These are phyloP conservation scores for Leptestheria dahalacensis DNA, from an alignment of 1,140 invertebrate species.

Conservation along the genomic window DNA sequence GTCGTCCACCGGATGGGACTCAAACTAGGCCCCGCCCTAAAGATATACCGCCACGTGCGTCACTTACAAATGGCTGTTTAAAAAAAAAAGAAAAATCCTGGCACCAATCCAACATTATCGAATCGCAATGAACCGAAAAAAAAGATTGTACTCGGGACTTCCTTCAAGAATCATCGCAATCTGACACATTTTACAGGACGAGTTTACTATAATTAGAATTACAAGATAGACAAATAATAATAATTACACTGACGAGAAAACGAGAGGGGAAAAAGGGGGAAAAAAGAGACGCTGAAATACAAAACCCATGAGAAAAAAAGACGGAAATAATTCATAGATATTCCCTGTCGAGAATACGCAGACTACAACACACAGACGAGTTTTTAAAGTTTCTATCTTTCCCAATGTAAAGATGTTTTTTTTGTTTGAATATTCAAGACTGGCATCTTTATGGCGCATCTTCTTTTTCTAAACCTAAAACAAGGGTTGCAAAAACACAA, in stretches of 20 bases:
- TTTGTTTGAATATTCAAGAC: neutral
- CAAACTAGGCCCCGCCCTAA: slow-evolving; percentile 68
- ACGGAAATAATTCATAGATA: too few relatives aligned
- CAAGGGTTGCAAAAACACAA: too few relatives aligned
- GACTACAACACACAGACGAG: neutral
- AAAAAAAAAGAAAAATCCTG: neutral
- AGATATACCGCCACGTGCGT: slow-evolving; percentile 57
- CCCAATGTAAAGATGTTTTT: too few relatives aligned
- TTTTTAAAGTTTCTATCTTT: neutral
- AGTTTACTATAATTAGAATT: neutral
- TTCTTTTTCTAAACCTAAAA: too few relatives aligned
- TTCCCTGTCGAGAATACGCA: too few relatives aligned
- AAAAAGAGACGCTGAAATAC: neutral
- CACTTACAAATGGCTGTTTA: slow-evolving; percentile 27
- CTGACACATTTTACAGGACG: neutral
- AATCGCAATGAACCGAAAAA: neutral
- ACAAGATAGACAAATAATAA: neutral
- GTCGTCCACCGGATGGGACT: slow-evolving; percentile 59
- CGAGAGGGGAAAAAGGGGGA: neutral
- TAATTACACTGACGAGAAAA: neutral
- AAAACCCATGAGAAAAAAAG: neutral
- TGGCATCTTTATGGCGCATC: too few relatives aligned
- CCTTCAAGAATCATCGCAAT: neutral
- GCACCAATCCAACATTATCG: neutral
- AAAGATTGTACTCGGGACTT: slow-evolving; percentile 2